phyloP scores from a whole-genome alignment of 1,140 invertebrate genomes.

The Drosophila eugracilis region DNA sequence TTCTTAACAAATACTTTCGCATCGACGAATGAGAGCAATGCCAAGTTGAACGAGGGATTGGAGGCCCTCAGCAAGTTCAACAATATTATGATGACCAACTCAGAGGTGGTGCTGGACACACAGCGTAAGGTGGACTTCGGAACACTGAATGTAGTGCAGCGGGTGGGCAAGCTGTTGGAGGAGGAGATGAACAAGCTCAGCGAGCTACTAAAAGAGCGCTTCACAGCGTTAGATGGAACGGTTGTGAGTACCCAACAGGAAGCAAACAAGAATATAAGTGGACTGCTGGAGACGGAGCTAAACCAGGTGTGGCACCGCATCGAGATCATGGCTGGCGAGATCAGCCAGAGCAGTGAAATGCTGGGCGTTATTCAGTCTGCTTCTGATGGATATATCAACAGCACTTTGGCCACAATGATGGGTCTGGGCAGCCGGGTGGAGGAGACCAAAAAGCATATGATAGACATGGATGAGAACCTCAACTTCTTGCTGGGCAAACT shows the following conservation, averaged over 20 bases:
- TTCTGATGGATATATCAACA: conserved; percentile 92
- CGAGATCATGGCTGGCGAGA: conserved; percentile 94
- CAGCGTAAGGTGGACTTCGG: conserved; percentile 94
- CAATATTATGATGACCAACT: conserved; percentile 92
- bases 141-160: conserved; percentile 93
- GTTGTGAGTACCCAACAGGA: conserved; percentile 91
- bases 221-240: conserved; percentile 89
- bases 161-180: conserved; percentile 90
- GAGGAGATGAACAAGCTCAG: conserved; percentile 89
- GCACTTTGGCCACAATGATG: conserved; percentile 92
- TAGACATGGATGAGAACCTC: conserved; percentile 93
- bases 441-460: conserved; percentile 91
- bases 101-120: conserved; percentile 93
- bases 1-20: conserved; percentile 85
- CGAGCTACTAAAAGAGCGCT: conserved; percentile 88
- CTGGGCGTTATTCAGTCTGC: conserved; percentile 91
- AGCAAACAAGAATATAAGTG: conserved; percentile 90
- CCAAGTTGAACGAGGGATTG: conserved; percentile 85
- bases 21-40: conserved; percentile 87
- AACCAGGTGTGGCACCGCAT: conserved; percentile 94
- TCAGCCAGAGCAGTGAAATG: conserved; percentile 90
- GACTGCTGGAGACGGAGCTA: conserved; percentile 92
- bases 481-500: conserved; percentile 93
- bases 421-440: conserved; percentile 92
- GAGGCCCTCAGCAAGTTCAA: conserved; percentile 90